These are phyloP conservation scores for Acleris literana DNA, from an alignment of 2,888 invertebrate genomes.

Conservation along the genomic window DNA sequence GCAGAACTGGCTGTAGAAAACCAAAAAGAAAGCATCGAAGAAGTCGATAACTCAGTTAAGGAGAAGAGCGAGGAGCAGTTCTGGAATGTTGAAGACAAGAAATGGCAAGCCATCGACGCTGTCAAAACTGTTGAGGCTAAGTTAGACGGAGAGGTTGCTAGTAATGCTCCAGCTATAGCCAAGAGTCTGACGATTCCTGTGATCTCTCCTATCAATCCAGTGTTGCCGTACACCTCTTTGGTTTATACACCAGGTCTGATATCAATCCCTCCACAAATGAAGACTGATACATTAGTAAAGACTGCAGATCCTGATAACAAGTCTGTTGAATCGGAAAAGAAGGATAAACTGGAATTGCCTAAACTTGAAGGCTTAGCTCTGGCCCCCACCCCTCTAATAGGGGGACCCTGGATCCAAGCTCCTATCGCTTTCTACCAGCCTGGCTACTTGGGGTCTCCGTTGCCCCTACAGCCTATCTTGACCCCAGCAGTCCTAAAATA, in stretches of 20 bases:
- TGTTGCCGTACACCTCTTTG: conserved; percentile 26
- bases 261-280: conserved; percentile 41
- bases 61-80: conserved; percentile 51
- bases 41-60: conserved; percentile 50
- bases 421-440: conserved; percentile 39
- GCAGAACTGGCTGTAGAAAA: conserved; percentile 57
- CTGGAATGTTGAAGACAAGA: conserved; percentile 69
- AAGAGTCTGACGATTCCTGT: conserved; percentile 46
- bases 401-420: conserved; percentile 37
- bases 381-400: conserved; percentile 24
- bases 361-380: conserved; percentile 38
- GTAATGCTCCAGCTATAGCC: conserved; percentile 52
- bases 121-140: conserved; percentile 65
- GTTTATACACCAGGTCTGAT: conserved; percentile 42
- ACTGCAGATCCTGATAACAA: conserved; percentile 40
- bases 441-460: conserved; percentile 37
- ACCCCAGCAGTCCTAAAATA: conserved; percentile 37
- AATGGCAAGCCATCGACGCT: conserved; percentile 72
- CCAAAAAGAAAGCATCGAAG: conserved; percentile 43
- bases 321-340: conserved; percentile 38
- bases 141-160: conserved; percentile 61
- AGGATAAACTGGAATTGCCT: conserved; percentile 42
- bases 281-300: conserved; percentile 45
- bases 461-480: conserved; percentile 26
- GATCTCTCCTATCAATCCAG: conserved; percentile 26